phyloP scores from a whole-genome alignment of 1,140 invertebrate species.

The Cepaea nemoralis region DNA sequence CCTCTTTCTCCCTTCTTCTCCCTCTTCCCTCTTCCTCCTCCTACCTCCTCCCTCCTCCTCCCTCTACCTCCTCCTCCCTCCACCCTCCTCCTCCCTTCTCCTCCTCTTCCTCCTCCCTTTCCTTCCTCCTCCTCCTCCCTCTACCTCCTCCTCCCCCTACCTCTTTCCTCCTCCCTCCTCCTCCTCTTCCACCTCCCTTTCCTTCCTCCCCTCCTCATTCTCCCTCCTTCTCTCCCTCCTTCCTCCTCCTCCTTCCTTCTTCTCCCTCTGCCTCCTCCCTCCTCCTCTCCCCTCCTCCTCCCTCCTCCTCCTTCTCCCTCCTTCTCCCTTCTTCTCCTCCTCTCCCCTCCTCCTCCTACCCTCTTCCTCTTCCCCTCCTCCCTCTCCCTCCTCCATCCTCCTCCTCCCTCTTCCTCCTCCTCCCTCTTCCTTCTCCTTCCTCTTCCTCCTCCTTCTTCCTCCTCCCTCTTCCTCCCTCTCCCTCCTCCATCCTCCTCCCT shows the following conservation, averaged over 20 bases:
- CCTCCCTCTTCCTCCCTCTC: background rate
- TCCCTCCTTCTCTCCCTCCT: background rate
- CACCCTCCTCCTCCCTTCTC: no score
- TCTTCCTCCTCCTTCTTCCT: background rate
- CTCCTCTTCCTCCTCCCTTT: background rate
- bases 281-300: slow-evolving; percentile 15
- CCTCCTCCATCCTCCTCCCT: no score
- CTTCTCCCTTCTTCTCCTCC: background rate
- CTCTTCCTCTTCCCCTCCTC: no score
- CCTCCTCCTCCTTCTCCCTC: background rate
- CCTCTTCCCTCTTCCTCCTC: background rate
- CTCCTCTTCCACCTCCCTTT: no score
- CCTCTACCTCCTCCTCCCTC: no score
- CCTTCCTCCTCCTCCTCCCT: no score
- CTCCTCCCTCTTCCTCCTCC: background rate
- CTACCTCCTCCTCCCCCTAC: no score
- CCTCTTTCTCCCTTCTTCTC: slow-evolving; percentile 10
- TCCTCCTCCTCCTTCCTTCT: background rate
- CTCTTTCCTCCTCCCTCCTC: no score
- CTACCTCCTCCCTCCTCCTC: no score
- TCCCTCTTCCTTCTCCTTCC: background rate
- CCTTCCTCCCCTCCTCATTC: no score
- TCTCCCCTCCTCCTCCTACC: background rate
- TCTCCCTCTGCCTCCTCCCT: slow-evolving; percentile 16
- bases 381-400: no score